A percentile compares a stretch with the other conserved stretches of the same genome.
These are phyloP conservation scores for Lethenteron camtschaticum DNA, from an alignment of 2,113 vertebrate genomes.

Conservation along the genomic window DNA sequence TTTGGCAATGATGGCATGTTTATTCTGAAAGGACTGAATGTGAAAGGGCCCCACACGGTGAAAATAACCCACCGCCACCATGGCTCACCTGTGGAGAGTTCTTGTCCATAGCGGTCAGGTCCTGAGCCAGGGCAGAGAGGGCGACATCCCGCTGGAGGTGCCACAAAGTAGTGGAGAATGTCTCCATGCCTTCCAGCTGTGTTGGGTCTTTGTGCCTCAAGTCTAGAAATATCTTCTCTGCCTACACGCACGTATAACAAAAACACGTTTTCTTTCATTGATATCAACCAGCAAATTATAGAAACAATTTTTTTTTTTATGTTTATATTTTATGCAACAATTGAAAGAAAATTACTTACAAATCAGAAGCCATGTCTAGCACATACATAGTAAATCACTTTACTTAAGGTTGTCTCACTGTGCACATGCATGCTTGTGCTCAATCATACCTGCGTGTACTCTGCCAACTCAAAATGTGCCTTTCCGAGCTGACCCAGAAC, in stretches of 20 bases:
- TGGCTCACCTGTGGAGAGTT: constrained; percentile 68
- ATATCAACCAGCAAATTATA: too few relatives aligned
- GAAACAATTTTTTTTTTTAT: too few relatives aligned
- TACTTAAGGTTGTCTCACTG: background rate
- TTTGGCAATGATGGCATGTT: too few relatives aligned
- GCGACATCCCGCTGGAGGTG: constrained; percentile 94
- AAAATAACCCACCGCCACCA: too few relatives aligned
- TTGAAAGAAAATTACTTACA: background rate
- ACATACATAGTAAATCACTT: background rate
- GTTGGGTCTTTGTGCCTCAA: constrained; percentile 83
- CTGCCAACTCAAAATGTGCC: constrained; percentile 85
- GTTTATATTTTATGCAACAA: too few relatives aligned
- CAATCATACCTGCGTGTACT: constrained; percentile 67
- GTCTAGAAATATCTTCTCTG: constrained; percentile 80
- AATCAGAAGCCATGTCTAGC: background rate
- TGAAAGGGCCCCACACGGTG: too few relatives aligned
- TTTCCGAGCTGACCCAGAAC: constrained; percentile 77
- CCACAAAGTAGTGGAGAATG: constrained; percentile 90
- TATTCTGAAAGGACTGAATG: too few relatives aligned
- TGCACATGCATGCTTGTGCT: too few relatives aligned
- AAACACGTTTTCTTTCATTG: too few relatives aligned
- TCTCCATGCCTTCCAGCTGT: constrained; percentile 89
- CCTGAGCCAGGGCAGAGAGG: constrained; percentile 79
- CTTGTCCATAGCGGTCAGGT: constrained; percentile 96
- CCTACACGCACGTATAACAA: constrained; percentile 24